Evolutionary conservation across 2,113 vertebrate species (phyloP).

Genomic region (Mohoua ochrocephala): DNA sequence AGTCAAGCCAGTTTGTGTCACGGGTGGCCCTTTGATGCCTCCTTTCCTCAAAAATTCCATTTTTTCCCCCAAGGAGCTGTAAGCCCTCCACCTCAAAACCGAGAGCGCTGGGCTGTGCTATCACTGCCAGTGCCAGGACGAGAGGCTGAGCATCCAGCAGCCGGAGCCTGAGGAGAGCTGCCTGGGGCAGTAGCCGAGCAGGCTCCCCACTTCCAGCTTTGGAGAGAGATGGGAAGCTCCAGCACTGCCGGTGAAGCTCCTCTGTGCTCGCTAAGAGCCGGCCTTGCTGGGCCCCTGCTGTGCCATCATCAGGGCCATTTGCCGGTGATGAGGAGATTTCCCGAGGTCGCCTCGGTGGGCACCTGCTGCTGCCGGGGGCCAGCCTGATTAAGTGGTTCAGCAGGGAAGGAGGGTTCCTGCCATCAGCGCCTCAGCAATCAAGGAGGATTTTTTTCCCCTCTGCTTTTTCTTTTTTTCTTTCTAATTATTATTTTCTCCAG

Average conservation of each 20-base stretch:
- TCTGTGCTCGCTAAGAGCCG: fast-evolving
- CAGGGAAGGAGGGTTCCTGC: not conserved
- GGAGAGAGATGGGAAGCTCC: not conserved
- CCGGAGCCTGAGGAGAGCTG: not conserved
- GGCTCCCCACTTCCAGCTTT: fast-evolving
- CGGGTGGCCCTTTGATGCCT: no score
- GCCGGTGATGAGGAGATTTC: slow-evolving; percentile 11
- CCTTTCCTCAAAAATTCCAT: not conserved
- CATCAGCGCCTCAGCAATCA: slow-evolving; percentile 14
- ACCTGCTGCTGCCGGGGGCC: not conserved
- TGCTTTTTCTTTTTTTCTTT: not conserved
- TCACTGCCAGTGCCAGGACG: fast-evolving
- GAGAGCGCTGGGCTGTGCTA: fast-evolving
- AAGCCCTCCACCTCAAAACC: fast-evolving
- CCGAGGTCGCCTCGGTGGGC: not conserved
- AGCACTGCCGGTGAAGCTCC: not conserved
- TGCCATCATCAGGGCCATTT: slow-evolving; percentile 19
- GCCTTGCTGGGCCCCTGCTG: not conserved
- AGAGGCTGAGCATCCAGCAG: fast-evolving
- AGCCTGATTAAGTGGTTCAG: slow-evolving; percentile 28
- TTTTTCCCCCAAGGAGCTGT: not conserved
- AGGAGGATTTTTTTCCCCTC: not conserved
- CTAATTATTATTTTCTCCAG: not conserved
- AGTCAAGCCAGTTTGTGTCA: not conserved
- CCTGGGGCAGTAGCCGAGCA: fast-evolving